Percentiles rank a stretch among this genome's conserved stretches.
Evolutionary conservation across 2,797 vertebrate genomes (phyloP).

Genomic region (Enteromius unitaeniatus): DNA sequence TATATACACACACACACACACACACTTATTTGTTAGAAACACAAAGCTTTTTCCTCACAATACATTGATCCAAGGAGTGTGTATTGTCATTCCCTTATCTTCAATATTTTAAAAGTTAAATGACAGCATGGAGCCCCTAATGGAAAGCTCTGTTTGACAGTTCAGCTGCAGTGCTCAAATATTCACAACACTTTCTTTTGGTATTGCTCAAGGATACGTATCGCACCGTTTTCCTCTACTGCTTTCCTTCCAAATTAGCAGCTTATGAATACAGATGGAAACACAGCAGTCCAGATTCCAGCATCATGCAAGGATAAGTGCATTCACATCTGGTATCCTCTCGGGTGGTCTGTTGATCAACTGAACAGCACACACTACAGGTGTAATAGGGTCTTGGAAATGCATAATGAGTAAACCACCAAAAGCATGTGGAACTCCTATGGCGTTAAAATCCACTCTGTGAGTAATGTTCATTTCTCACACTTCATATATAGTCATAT

Average conservation of each 20-base stretch:
- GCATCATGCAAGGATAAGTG: conserved; percentile 7
- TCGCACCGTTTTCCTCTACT: background rate
- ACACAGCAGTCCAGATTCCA: background rate
- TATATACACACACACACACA: too few relatives aligned
- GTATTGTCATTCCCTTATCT: too few relatives aligned
- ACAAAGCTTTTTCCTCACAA: background rate
- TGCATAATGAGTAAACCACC: background rate
- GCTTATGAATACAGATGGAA: conserved; percentile 3
- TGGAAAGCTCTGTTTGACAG: background rate
- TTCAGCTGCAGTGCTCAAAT: background rate
- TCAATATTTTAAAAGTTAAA: background rate
- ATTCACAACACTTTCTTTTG: background rate
- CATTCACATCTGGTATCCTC: conserved; percentile 4
- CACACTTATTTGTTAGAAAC: background rate
- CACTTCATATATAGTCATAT: too few relatives aligned
- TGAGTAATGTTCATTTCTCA: too few relatives aligned
- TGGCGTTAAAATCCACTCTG: too few relatives aligned
- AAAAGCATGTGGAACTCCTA: background rate
- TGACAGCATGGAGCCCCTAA: conserved; percentile 6
- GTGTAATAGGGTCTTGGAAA: background rate
- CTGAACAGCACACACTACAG: background rate
- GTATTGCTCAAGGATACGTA: background rate
- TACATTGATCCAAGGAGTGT: background rate
- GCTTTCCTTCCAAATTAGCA: background rate
- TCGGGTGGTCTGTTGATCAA: conserved; percentile 1